Base-by-base conservation (phyloP, 2,888 invertebrate species). In the Macrophya annulata region DNA sequence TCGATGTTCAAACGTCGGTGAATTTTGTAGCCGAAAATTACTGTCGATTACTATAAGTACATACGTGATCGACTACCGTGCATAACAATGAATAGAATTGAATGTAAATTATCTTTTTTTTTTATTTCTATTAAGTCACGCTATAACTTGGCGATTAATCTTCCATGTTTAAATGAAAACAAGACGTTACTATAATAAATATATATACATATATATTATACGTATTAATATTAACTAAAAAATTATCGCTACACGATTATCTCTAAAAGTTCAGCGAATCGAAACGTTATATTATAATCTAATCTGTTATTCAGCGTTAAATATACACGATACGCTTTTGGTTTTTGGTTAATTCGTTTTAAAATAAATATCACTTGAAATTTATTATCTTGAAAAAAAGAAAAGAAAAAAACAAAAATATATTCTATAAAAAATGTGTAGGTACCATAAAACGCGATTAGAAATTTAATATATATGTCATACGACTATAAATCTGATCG, bases 1-100 rank as follows among this genome's bases (percentile, higher is more conserved):
- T 81, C 43, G 21, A 37, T 62, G 81, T 81, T 15, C n/a, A 43
- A 81, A 43, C 40, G 21, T 1, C 43, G 40, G 81, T n/a, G 40
- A 21, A 21, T 25, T 2, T 8, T 40, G 81, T 81, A 81, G 81
- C 81, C 81, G 81, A 81, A 77, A 81, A 81, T 81, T 81, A 51
- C 40, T 21, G 81, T 81, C 81, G 81, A 81, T 81, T 81, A 62
- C 55, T 17, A 17, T 55, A 62, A 77, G 55, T 40, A 81, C 59
- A 37, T 40, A 81, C 59, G 81, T 81, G 81, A 81, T 40, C 21
- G 31, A 62, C 37, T 51, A 10, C 62, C 15, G 12, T 15, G 81
- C 81, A 81, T 81, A 43, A 43, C 59, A 81, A 81, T 81, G 62
- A 62, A 81, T 77, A 1, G 21, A 62, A 48, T 81, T 17, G 25